A percentile compares a stretch with the other conserved stretches of the same genome.
These are phyloP conservation scores for Trilocha varians DNA, from an alignment of 2,888 invertebrate genomes.

Conservation along the genomic window DNA sequence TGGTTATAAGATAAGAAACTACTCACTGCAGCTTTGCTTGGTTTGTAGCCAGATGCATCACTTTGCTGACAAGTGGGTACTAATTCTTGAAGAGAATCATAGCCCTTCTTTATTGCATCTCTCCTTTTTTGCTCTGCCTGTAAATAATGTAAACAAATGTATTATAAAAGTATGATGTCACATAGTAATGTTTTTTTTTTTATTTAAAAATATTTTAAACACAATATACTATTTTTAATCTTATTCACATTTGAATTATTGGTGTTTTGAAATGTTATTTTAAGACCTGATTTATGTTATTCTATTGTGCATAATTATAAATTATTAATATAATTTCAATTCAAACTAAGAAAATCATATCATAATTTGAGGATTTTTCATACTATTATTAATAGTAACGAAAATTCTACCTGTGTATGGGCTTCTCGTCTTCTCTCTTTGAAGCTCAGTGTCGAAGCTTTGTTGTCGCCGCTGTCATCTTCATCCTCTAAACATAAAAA, in stretches of 20 bases:
- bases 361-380: background rate
- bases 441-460: conserved; percentile 81
- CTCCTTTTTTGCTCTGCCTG: conserved; percentile 97
- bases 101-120: conserved; percentile 98
- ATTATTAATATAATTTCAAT: no score
- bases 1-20: conserved; percentile 1
- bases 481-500: conserved; percentile 54
- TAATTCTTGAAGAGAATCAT: conserved; percentile 92
- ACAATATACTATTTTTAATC: no score
- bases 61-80: conserved; percentile 96
- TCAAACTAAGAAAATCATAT: background rate
- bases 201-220: no score
- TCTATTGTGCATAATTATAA: no score
- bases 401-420: conserved; percentile 84
- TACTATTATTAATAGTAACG: background rate
- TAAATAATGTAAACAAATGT: no score
- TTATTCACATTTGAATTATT: no score
- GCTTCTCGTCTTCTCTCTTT: conserved; percentile 95
- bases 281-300: no score
- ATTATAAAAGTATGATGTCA: no score
- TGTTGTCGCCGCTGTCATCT: conserved; percentile 76
- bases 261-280: no score
- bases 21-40: conserved; percentile 92
- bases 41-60: conserved; percentile 92
- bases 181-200: no score